A percentile compares a stretch with the other conserved stretches of the same genome.
Conservation (phyloP, 2,113 vertebrate species). For the Oreocharis arfaki region DNA sequence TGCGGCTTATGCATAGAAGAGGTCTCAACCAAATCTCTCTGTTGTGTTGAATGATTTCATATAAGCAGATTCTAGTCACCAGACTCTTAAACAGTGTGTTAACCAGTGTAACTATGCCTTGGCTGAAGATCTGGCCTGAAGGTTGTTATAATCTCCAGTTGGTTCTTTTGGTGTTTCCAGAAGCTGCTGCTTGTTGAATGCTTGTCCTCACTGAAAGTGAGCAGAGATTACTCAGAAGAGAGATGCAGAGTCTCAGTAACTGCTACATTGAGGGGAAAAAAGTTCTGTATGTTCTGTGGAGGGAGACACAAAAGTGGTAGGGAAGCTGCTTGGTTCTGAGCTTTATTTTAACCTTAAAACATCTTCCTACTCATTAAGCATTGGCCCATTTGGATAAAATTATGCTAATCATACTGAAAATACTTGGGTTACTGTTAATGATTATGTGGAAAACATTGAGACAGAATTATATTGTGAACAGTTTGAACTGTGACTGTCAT, state of each 20-base stretch:
- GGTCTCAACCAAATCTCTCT: background rate
- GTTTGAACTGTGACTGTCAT: background rate
- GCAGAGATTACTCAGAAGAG: background rate
- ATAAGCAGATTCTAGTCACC: background rate
- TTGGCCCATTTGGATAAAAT: conserved; percentile 10
- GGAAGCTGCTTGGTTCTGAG: background rate
- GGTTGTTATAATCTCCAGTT: background rate
- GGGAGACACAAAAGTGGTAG: background rate
- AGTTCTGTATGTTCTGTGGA: background rate
- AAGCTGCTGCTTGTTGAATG: background rate
- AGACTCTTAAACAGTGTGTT: background rate
- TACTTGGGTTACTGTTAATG: background rate
- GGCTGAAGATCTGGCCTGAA: background rate
- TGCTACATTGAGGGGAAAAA: background rate
- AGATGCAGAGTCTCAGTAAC: background rate
- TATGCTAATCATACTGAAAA: conserved; percentile 14
- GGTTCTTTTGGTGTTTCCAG: background rate
- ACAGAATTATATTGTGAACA: background rate
- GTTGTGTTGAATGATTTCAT: background rate
- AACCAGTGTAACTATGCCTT: background rate
- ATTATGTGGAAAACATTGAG: background rate
- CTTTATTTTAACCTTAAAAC: background rate
- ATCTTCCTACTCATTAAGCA: background rate
- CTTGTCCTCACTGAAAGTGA: background rate
- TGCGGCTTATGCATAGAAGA: background rate